Evolutionary conservation across 2,797 vertebrate species (phyloP).

Genomic region (Gymnodraco acuticeps): DNA sequence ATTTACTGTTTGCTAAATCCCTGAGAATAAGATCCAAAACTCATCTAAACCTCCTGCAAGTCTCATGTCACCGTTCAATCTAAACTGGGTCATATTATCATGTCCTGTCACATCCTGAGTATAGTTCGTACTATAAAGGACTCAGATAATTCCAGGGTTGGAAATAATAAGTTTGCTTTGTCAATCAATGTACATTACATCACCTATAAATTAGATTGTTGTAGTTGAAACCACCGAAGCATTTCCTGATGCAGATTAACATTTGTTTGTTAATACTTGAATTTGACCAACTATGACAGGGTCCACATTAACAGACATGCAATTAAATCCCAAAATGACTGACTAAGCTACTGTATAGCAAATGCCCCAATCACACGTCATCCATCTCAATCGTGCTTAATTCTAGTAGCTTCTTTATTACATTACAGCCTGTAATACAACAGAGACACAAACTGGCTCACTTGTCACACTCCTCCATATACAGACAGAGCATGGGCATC

Average conservation of each 20-base stretch:
- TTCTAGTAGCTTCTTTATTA: constrained; percentile 59
- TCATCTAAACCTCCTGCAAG: neutral
- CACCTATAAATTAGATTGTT: neutral
- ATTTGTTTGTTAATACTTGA: neutral
- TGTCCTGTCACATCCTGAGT: neutral
- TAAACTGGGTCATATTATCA: constrained; percentile 12
- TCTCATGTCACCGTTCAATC: neutral
- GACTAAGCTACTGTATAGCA: constrained; percentile 28
- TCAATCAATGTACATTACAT: neutral
- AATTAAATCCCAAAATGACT: constrained; percentile 41
- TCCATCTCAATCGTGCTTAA: constrained; percentile 28
- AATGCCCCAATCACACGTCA: constrained; percentile 43
- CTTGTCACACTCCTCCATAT: constrained; percentile 50
- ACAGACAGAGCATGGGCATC: constrained; percentile 44
- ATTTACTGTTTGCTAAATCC: neutral
- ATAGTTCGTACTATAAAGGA: constrained; percentile 1
- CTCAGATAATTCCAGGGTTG: neutral
- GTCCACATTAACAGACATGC: constrained; percentile 34
- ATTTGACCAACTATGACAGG: neutral
- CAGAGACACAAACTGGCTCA: constrained; percentile 36
- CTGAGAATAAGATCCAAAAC: constrained; percentile 8
- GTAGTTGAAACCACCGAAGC: neutral
- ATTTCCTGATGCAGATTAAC: neutral
- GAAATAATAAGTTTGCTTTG: neutral
- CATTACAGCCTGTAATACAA: constrained; percentile 61